These are phyloP conservation scores for Oryzias javanicus DNA, from an alignment of 2,113 vertebrate species.

Conservation along the genomic window DNA sequence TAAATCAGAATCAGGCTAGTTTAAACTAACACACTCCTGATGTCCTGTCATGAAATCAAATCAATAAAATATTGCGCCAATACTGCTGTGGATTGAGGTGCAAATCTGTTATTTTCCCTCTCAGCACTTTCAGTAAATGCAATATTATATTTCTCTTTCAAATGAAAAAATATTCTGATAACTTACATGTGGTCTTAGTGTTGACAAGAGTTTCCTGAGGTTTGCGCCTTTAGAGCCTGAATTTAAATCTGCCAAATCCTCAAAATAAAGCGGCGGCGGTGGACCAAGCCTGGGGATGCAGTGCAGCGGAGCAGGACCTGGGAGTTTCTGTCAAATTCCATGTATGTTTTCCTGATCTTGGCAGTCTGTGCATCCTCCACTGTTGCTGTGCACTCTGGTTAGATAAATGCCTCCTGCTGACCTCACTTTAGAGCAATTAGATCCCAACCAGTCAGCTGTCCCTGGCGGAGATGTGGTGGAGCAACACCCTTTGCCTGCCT, in stretches of 20 bases:
- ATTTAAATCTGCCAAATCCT: conserved; percentile 72
- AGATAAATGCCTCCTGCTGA: conserved; percentile 97
- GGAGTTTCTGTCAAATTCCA: conserved; percentile 86
- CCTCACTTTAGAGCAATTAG: conserved; percentile 98
- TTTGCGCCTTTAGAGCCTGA: conserved; percentile 80
- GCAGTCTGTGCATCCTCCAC: conserved; percentile 82
- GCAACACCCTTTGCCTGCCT: conserved; percentile 79
- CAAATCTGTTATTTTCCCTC: conserved; percentile 1
- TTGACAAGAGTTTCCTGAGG: conserved; percentile 78
- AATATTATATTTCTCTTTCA: conserved; percentile 3
- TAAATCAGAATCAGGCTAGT: conserved; percentile 12
- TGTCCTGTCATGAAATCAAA: conserved; percentile 2
- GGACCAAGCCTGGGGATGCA: conserved; percentile 69
- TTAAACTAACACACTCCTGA: conserved; percentile 1
- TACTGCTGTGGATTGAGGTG: conserved; percentile 2
- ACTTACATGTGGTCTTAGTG: conserved; percentile 82
- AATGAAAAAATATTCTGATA: conserved; percentile 25
- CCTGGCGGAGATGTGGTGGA: conserved; percentile 80
- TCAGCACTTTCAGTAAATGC: conserved; percentile 18
- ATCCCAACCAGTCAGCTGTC: conserved; percentile 96
- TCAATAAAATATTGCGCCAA: conserved; percentile 16
- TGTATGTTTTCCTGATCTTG: conserved; percentile 80
- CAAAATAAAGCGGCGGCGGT: conserved; percentile 34
- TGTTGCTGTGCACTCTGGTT: conserved; percentile 85
- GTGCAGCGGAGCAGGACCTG: conserved; percentile 80